A percentile compares a stretch with the other conserved stretches of the same genome.
Evolutionary conservation across 2,113 vertebrate genomes (phyloP).

Genomic region (Engraulis encrasicolus): DNA sequence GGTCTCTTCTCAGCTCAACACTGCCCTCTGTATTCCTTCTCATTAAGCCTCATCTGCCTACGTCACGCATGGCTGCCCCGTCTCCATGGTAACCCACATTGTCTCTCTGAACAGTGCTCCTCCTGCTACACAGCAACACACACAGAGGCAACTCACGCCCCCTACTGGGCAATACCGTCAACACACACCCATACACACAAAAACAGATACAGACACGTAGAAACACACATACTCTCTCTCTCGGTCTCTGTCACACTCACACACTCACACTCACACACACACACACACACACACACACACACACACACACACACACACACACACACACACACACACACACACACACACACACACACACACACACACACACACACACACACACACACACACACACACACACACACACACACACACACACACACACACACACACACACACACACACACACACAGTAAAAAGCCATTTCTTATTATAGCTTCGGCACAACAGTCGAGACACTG

Average conservation of each 20-base stretch:
- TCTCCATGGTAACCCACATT: conserved; percentile 97
- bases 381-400: too few relatives aligned
- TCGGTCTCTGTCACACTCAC: too few relatives aligned
- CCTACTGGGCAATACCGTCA: conserved; percentile 70
- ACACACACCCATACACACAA: conserved; percentile 48
- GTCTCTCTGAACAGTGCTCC: conserved; percentile 68
- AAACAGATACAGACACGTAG: too few relatives aligned
- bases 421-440: too few relatives aligned
- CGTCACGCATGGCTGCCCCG: conserved; percentile 61
- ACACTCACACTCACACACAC: too few relatives aligned
- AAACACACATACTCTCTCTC: too few relatives aligned
- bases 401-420: too few relatives aligned
- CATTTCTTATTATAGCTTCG: neutral
- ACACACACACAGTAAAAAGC: neutral
- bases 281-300: too few relatives aligned
- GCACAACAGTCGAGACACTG: neutral
- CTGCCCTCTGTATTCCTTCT: conserved; percentile 67
- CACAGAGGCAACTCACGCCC: conserved; percentile 63
- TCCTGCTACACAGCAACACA: conserved; percentile 49
- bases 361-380: too few relatives aligned
- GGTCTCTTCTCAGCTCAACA: conserved; percentile 61
- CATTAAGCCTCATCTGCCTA: conserved; percentile 51
- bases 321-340: conserved; percentile 48
- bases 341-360: too few relatives aligned
- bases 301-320: neutral